These are phyloP conservation scores for Vanessa atalanta DNA, from an alignment of 1,140 invertebrate species.

Conservation along the genomic window DNA sequence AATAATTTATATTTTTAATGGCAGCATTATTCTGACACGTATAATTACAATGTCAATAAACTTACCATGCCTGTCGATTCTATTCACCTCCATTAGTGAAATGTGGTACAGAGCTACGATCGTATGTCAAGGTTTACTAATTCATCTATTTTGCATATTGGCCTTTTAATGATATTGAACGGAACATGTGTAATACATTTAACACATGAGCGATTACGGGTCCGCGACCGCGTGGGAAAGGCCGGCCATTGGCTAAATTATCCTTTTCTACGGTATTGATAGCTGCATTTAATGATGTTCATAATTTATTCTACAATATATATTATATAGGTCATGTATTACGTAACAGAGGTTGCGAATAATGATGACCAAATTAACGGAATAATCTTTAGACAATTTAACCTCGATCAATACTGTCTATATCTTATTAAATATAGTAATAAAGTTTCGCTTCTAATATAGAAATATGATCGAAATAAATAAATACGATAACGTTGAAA, in stretches of 20 bases:
- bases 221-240: constrained; percentile 67
- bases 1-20: constrained; percentile 7
- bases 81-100: constrained; percentile 35
- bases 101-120: constrained; percentile 41
- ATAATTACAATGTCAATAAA: constrained; percentile 43
- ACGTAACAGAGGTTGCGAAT: neutral
- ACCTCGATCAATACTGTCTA: neutral
- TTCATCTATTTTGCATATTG: constrained; percentile 65
- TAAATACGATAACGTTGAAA: too few relatives aligned
- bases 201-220: constrained; percentile 53
- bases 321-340: neutral
- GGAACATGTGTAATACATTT: constrained; percentile 61
- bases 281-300: constrained; percentile 33
- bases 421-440: neutral
- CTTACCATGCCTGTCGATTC: constrained; percentile 35
- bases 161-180: constrained; percentile 63
- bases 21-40: constrained; percentile 27
- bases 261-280: constrained; percentile 48
- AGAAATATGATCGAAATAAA: too few relatives aligned
- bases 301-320: constrained; percentile 8
- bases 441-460: neutral
- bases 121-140: constrained; percentile 67
- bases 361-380: neutral
- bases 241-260: constrained; percentile 53
- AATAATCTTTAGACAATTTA: neutral